Conservation (phyloP, 2,113 vertebrate species). For the Cololabis saira region DNA sequence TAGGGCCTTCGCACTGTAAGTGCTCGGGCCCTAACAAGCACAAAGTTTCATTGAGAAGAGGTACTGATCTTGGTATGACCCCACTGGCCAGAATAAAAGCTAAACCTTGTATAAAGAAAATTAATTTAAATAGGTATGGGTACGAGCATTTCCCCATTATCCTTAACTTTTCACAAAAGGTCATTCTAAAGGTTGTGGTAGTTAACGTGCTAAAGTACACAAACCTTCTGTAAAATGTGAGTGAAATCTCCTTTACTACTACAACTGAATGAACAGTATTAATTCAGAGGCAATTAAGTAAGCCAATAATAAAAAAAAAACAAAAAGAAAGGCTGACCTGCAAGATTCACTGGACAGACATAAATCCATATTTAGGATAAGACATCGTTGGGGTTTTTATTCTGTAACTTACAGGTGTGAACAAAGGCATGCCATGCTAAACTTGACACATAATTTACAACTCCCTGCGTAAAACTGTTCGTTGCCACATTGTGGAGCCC, state of each 20-base stretch:
- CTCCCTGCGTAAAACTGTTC: not conserved
- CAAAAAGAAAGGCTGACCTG: too few species aligned
- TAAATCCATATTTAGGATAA: too few species aligned
- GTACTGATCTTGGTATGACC: constrained; percentile 23
- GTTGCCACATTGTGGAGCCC: constrained; percentile 54
- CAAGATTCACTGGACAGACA: too few species aligned
- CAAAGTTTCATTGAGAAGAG: constrained; percentile 18
- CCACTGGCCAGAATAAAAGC: not conserved
- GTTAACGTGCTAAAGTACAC: constrained; percentile 28
- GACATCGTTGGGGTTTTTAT: too few species aligned
- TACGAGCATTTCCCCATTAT: constrained; percentile 23
- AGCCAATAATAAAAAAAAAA: too few species aligned
- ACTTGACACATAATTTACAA: not conserved
- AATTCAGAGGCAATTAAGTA: constrained; percentile 22
- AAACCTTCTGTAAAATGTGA: constrained; percentile 14
- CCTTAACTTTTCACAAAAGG: constrained; percentile 46
- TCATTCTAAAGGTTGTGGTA: constrained; percentile 21
- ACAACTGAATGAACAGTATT: constrained; percentile 35
- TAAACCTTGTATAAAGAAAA: constrained; percentile 35
- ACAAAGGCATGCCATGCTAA: too few species aligned
- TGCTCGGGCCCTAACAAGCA: too few species aligned
- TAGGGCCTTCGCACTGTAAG: too few species aligned
- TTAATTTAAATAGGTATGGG: constrained; percentile 17
- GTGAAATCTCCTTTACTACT: constrained; percentile 3
- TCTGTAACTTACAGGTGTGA: too few species aligned